Evolutionary conservation across 2,113 vertebrate genomes (phyloP).

Genomic region (Jaculus jaculus): DNA sequence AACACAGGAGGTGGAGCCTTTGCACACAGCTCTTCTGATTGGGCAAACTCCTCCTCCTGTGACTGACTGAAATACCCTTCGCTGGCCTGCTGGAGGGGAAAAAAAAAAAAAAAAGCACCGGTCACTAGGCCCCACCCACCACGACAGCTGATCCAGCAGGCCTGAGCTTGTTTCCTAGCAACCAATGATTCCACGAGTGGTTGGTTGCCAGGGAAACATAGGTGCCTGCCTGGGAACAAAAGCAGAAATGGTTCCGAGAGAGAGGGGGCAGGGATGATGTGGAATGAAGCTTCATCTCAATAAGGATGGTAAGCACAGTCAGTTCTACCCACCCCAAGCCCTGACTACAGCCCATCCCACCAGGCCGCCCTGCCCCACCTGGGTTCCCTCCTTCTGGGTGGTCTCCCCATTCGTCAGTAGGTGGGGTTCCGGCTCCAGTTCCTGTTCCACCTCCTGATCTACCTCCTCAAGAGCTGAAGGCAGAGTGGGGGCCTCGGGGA

Average conservation of each 20-base stretch:
- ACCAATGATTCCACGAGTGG: slow-evolving; percentile 52
- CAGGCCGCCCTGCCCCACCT: slow-evolving; percentile 80
- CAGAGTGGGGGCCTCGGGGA: slow-evolving; percentile 83
- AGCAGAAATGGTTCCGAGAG: background rate
- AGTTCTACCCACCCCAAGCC: background rate
- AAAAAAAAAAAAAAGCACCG: background rate
- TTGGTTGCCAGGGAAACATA: slow-evolving; percentile 69
- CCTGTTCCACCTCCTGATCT: slow-evolving; percentile 73
- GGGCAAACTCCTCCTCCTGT: slow-evolving; percentile 95
- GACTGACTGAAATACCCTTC: slow-evolving; percentile 98
- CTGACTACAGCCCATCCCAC: background rate
- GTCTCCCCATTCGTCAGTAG: slow-evolving; percentile 95
- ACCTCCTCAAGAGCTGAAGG: slow-evolving; percentile 76
- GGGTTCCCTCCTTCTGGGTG: slow-evolving; percentile 93
- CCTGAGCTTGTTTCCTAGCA: slow-evolving; percentile 48
- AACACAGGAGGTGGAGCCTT: slow-evolving; percentile 94
- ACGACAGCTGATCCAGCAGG: slow-evolving; percentile 49
- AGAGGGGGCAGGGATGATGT: background rate
- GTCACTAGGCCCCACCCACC: slow-evolving; percentile 41
- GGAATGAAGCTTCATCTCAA: background rate
- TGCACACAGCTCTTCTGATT: slow-evolving; percentile 91
- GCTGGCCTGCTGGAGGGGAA: slow-evolving; percentile 87
- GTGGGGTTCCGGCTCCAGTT: slow-evolving; percentile 82
- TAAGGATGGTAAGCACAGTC: background rate
- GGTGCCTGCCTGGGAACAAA: slow-evolving; percentile 44